Evolutionary conservation across 2,888 invertebrate genomes (phyloP), one percentile per base, ranked within the genome.

Genomic region (Melieria crassipennis): DNA sequence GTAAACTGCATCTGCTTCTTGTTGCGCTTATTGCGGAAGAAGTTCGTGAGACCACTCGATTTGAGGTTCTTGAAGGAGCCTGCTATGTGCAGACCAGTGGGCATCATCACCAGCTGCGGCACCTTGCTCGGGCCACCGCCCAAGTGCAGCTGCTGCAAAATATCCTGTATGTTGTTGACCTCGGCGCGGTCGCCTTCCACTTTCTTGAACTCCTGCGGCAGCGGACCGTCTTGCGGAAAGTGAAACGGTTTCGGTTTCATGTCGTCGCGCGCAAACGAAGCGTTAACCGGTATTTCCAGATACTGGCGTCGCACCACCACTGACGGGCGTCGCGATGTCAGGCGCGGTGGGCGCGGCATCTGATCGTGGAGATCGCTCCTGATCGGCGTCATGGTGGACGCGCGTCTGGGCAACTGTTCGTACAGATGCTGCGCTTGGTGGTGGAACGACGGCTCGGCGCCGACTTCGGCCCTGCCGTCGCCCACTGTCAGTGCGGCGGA

Each of bases 151-250:
- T 85, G 83, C 43, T 84, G 81, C 10, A 87, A 73, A 16, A 87
- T 87, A 61, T 87, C 86, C 75, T 87, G 86, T 13, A 87, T 87
- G 65, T 84, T 87, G 65, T 86, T 83, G 0, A 85, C 74, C 9
- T 80, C 77, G 3, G 78, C 75, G 43, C 76, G 75, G 62, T 76
- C 74, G 67, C 73, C 48, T 66, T 66, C 13, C 13, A 70, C 48
- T 68, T 84, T 84, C 71, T 82, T 83, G 70, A 86, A 86, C 70
- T 85, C 82, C 11, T 85, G 82, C 13, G 86, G 86, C 69, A 79
- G 11, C 0, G 84, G 83, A 0, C 86, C 86, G 4, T 85, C 83
- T 61, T 79, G 81, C 7, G 84, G 82, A 79, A 85, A 86, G 76
- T 86, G 84, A 75, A 86, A 86, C 3, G 86, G 86, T 69, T 85